phyloP scores from a whole-genome alignment of 2,888 invertebrate genomes.

The Eurytoma californica region DNA sequence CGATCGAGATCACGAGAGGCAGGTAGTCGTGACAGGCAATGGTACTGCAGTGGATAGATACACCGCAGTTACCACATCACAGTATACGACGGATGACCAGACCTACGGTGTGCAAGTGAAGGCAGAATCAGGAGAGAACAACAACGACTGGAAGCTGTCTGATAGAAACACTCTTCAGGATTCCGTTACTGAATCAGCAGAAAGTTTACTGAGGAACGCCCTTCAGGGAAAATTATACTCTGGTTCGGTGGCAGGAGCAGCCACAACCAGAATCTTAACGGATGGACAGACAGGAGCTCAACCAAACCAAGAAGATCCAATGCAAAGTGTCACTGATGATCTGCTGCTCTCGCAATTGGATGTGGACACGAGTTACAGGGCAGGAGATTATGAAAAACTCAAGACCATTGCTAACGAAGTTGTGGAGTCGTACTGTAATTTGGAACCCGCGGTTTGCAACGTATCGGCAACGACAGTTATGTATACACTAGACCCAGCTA shows the following conservation, averaged over 20 bases:
- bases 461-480: slow-evolving; percentile 73
- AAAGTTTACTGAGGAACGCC: slow-evolving; percentile 88
- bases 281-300: slow-evolving; percentile 53
- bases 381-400: slow-evolving; percentile 89
- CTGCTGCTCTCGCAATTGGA: slow-evolving; percentile 83
- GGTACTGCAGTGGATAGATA: slow-evolving; percentile 67
- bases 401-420: slow-evolving; percentile 90
- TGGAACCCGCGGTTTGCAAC: slow-evolving; percentile 76
- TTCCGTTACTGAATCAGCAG: slow-evolving; percentile 74
- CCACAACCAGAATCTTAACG: slow-evolving; percentile 42
- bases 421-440: slow-evolving; percentile 85
- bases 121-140: slow-evolving; percentile 77
- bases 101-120: slow-evolving; percentile 58
- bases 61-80: slow-evolving; percentile 58
- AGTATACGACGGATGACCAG: slow-evolving; percentile 39
- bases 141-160: slow-evolving; percentile 89
- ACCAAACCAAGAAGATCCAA: slow-evolving; percentile 67
- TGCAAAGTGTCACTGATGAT: slow-evolving; percentile 80
- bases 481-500: slow-evolving; percentile 72
- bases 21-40: slow-evolving; percentile 79
- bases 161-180: slow-evolving; percentile 79
- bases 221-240: slow-evolving; percentile 85
- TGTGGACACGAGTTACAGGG: slow-evolving; percentile 76
- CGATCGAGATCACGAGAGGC: slow-evolving; percentile 70
- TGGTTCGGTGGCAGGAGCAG: slow-evolving; percentile 57